Evolutionary conservation across 2,888 invertebrate genomes (phyloP).

Genomic region (Atethmia centrago): DNA sequence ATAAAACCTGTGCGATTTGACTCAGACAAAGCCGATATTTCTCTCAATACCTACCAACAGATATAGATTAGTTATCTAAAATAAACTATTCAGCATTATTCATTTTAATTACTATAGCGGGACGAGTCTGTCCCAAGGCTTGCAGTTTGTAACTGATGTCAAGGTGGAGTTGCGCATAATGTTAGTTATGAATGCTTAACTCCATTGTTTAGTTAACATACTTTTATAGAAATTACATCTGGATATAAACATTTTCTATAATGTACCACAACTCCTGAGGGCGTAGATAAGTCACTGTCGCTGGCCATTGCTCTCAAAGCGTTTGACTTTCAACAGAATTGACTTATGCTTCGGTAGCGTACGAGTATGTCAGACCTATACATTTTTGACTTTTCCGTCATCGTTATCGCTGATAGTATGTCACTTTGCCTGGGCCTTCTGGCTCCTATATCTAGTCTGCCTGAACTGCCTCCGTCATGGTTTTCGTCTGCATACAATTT

Average conservation of each 20-base stretch:
- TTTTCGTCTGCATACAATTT: background rate
- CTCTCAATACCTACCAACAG: background rate
- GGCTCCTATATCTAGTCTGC: background rate
- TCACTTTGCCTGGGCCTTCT: background rate
- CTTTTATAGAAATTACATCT: background rate
- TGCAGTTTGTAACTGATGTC: constrained; percentile 39
- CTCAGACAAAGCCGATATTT: background rate
- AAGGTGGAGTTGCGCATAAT: constrained; percentile 26
- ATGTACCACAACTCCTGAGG: too few species aligned
- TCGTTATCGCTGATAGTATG: background rate
- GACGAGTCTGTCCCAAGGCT: constrained; percentile 22
- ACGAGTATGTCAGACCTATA: too few species aligned
- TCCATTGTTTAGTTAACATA: constrained; percentile 9
- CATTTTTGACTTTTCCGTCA: background rate
- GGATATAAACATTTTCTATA: too few species aligned
- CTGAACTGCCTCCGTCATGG: background rate
- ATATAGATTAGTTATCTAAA: constrained; percentile 11
- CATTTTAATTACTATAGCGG: constrained; percentile 53
- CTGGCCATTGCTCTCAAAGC: too few species aligned
- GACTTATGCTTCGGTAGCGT: too few species aligned
- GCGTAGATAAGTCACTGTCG: too few species aligned
- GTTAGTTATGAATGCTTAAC: constrained; percentile 7
- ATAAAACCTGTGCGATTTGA: background rate
- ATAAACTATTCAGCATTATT: constrained; percentile 20
- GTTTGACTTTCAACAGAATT: too few species aligned